Evolutionary conservation across 2,888 invertebrate genomes (phyloP), one percentile per base, ranked within the genome.

Genomic region (Conchocele bisecta): DNA sequence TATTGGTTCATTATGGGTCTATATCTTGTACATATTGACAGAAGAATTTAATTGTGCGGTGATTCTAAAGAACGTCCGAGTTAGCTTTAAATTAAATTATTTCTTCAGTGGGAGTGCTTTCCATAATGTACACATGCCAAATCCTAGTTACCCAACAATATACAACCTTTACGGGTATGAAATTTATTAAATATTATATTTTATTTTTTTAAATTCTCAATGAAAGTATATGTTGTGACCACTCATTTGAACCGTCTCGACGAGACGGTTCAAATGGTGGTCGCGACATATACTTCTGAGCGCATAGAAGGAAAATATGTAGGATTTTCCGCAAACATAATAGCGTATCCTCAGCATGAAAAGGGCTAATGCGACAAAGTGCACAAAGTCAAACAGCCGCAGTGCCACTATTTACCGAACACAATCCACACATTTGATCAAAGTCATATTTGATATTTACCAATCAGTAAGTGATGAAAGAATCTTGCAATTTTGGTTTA

Each of bases 11-110:
- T 63, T 70, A 63, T 44, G 20, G 20, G 39, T 24, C 29, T 9
- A 29, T 41, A 51, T 20, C 59, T 61, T 69, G 53, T 37, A 51
- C 37, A 51, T 69, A 65, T 74, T 74, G 69, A 46, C 39, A 28
- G n/a, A 61, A 37, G 65, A 51, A 35, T 61, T 65, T 74, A 61
- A 37, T 64, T 31, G 48, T 58, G 53, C 44, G 50, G 22, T 57
- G 51, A 48, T 33, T 33, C 33, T 65, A 63, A 68, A 68, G 69
- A 57, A 74, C 44, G 26, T 51, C 64, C 24, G 20, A 60, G 65
- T 48, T 41, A 13, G 54, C 22, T 28, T 48, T 51, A 54, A 48
- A 72, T 33, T 20, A n/a, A n/a, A n/a, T 48, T 54, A 56, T 73
- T 61, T 59, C 35, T 46, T 44, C 39, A 54, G 41, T 28, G 29